Evolutionary conservation across 2,888 invertebrate genomes (phyloP), one percentile per base, ranked within the genome.

Genomic region (Amphiduros pacificus): DNA sequence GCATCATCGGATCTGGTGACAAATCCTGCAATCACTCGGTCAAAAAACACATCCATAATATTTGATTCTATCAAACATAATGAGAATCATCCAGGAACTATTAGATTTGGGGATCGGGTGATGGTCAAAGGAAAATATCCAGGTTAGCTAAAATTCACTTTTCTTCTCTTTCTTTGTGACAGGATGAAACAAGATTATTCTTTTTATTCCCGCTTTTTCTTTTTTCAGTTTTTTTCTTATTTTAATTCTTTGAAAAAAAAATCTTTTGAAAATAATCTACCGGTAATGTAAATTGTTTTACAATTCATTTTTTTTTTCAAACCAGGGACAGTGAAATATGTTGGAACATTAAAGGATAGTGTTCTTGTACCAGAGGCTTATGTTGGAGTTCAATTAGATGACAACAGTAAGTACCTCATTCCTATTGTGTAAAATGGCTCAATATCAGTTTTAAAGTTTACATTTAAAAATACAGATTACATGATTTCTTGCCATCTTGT

Each of bases 341-440:
- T 78, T 26, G 77, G 79, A 29, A 70, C 73, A 51, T 60, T 77
- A 24, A 74, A 77, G 59, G 76, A 75, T 17, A 69, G 74, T 52
- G 63, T 69, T 6, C 70, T 76, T n/a, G 74, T 76, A 28, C 78
- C 77, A 50, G 69, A 72, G 55, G 63, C 75, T 22, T 74, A 72
- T 65, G 75, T 78, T 5, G 79, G 79, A 20, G 74, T 79, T 9
- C 72, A 75, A 41, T 65, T 78, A 11, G 76, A 79, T 71, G 79
- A 79, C 48, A 76, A 78, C 69, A 70, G 79, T 79, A 67, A 70
- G 68, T 65, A 61, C 2, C 2, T 17, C 11, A 52, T n/a, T n/a
- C n/a, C n/a, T n/a, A n/a, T n/a, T n/a, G n/a, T n/a, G n/a, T n/a
- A n/a, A n/a, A n/a, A n/a, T n/a, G n/a, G n/a, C n/a, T n/a, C n/a